Conservation (phyloP, 2,797 vertebrate genomes). For the Sebastes dallii region DNA sequence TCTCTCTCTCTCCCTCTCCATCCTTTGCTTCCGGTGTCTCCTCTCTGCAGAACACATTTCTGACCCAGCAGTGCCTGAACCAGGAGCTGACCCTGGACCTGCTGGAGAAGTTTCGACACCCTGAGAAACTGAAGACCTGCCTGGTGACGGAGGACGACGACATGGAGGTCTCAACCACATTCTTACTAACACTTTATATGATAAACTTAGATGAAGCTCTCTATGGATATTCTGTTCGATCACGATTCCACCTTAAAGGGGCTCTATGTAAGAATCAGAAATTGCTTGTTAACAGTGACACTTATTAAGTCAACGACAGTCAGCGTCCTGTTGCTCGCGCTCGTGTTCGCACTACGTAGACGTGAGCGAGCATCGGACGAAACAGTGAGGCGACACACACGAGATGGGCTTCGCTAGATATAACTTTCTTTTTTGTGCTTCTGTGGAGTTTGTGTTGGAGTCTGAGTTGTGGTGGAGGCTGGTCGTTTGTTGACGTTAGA, state of each 20-base stretch:
- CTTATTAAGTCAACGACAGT: no score
- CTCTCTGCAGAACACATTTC: constrained; percentile 81
- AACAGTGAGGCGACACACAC: no score
- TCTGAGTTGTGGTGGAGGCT: no score
- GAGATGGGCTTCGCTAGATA: no score
- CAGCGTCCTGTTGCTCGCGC: no score
- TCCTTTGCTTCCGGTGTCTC: neutral
- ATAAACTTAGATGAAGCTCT: neutral
- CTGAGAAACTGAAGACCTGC: constrained; percentile 82
- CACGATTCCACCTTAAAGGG: neutral
- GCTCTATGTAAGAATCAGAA: no score
- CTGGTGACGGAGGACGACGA: constrained; percentile 85
- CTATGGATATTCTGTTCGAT: neutral
- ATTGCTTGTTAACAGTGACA: no score
- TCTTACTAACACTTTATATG: neutral
- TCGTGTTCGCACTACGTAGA: no score
- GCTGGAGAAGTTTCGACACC: constrained; percentile 86
- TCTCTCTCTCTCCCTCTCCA: neutral
- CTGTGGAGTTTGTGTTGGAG: no score
- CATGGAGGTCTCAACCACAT: constrained; percentile 74
- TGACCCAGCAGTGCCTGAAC: constrained; percentile 81
- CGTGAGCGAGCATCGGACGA: no score
- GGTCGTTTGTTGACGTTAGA: no score
- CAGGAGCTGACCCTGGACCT: constrained; percentile 86
- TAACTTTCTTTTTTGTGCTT: no score